Percentiles rank a stretch among this genome's conserved stretches.
phyloP scores from a whole-genome alignment of 2,888 invertebrate genomes.

The Eristalis pertinax region DNA sequence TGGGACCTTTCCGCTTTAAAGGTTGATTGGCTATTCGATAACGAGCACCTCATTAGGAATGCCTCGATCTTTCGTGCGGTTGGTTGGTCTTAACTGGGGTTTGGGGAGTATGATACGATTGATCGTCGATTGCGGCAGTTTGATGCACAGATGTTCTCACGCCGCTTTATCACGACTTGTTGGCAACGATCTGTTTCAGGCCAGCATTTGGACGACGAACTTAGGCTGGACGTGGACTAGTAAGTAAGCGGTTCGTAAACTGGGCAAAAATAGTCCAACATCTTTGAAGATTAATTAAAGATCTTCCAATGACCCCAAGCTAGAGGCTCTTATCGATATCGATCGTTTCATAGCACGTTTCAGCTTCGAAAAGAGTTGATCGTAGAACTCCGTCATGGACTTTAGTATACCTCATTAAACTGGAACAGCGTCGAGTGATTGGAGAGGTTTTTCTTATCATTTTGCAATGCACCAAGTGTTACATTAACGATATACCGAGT shows the following conservation, averaged over 20 bases:
- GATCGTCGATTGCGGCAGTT: not conserved
- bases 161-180: not conserved
- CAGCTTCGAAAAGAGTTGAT: too few species aligned
- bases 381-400: not conserved
- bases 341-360: too few species aligned
- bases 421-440: not conserved
- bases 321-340: too few species aligned
- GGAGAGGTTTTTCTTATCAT: not conserved
- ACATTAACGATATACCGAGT: not conserved
- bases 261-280: too few species aligned
- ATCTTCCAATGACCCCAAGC: too few species aligned
- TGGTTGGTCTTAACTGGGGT: not conserved
- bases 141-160: not conserved
- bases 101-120: not conserved
- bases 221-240: too few species aligned
- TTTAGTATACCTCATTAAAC: not conserved
- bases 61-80: not conserved
- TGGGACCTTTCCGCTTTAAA: slow-evolving; percentile 46
- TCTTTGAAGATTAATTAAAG: too few species aligned
- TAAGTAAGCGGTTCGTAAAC: too few species aligned
- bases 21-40: slow-evolving; percentile 22
- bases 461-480: not conserved
- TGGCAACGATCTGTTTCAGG: not conserved
- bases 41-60: slow-evolving; percentile 16
- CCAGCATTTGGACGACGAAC: too few species aligned